phyloP scores from a whole-genome alignment of 2,888 invertebrate species.

The Diaphora mendica region DNA sequence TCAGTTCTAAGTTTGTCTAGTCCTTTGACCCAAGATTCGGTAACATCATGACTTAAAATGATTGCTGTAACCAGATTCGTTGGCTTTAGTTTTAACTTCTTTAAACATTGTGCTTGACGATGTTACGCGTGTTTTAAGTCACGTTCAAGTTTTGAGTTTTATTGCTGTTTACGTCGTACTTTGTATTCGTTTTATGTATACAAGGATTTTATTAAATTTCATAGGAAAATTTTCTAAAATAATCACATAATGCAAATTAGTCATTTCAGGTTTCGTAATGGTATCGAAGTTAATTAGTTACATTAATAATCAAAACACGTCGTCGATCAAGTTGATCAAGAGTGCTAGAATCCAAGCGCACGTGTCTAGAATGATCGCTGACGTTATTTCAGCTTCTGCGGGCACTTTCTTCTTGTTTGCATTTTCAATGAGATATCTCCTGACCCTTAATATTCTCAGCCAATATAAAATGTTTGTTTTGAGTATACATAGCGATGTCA shows the following conservation, averaged over 20 bases:
- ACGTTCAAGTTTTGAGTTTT: background rate
- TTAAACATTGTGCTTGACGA: background rate
- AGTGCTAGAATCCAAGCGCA: constrained; percentile 72
- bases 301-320: constrained; percentile 59
- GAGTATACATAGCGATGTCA: constrained; percentile 45
- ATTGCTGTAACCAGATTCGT: constrained; percentile 40
- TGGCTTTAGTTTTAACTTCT: background rate
- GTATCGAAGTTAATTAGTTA: constrained; percentile 48
- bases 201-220: background rate
- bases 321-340: constrained; percentile 66
- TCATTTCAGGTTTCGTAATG: background rate
- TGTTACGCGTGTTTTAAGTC: background rate
- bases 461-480: constrained; percentile 45
- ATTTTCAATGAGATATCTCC: constrained; percentile 59
- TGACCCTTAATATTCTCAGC: constrained; percentile 34
- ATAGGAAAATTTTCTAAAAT: background rate
- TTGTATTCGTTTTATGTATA: background rate
- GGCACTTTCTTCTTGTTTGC: constrained; percentile 63
- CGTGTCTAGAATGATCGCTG: constrained; percentile 65
- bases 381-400: constrained; percentile 54
- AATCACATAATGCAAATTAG: background rate
- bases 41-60: constrained; percentile 46
- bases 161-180: constrained; percentile 6
- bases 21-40: constrained; percentile 67
- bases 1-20: constrained; percentile 53